Percentiles rank a stretch among this genome's conserved stretches.
phyloP scores from a whole-genome alignment of 92 coral and sea anemone species.

The Micromussa lordhowensis region DNA sequence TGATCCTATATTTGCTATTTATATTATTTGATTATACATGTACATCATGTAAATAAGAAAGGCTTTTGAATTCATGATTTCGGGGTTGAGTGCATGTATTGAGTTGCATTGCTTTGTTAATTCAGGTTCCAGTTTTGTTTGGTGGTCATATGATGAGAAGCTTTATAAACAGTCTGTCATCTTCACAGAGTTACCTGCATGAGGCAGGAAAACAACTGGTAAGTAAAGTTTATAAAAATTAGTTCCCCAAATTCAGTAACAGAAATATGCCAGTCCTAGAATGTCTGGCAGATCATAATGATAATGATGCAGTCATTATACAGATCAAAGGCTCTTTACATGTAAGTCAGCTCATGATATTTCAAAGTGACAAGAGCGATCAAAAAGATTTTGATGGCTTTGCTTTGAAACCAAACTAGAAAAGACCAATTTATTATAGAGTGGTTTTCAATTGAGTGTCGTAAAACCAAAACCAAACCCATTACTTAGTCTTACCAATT shows the following conservation, averaged over 20 bases:
- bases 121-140: constrained; percentile 73
- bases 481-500: no score
- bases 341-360: no score
- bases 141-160: constrained; percentile 74
- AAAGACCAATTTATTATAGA: no score
- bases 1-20: constrained; percentile 13
- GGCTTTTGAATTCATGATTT: no score
- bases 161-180: constrained; percentile 73
- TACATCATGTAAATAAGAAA: no score
- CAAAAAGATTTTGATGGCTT: no score
- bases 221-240: not conserved
- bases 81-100: no score
- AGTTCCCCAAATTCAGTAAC: not conserved
- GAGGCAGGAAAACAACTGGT: constrained; percentile 84
- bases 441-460: no score
- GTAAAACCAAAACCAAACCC: no score
- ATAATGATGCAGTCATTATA: not conserved
- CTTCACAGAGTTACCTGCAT: constrained; percentile 76
- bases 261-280: not conserved
- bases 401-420: no score
- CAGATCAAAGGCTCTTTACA: not conserved
- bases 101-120: not conserved
- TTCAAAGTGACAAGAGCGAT: no score
- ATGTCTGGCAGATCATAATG: not conserved
- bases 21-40: no score